Conservation (phyloP, 2,797 vertebrate genomes). For the Myotis myotis region DNA sequence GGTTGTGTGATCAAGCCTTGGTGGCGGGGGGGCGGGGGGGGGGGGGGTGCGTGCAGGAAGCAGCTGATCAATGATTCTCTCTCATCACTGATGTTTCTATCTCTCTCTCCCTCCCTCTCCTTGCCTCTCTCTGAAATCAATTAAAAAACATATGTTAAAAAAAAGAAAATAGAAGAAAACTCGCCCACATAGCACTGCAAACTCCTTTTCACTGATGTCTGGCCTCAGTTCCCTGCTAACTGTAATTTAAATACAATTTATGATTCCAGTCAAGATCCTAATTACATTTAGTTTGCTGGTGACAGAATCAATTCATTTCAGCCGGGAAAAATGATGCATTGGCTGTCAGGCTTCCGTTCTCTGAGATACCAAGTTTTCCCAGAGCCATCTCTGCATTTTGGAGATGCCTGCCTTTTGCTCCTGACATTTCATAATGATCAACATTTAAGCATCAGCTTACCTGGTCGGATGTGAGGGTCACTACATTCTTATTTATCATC, state of each 20-base stretch:
- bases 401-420: neutral
- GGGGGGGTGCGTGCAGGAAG: too few species aligned
- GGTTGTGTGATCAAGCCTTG: too few species aligned
- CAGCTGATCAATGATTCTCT: too few species aligned
- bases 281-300: conserved; percentile 81
- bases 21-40: too few species aligned
- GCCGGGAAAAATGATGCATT: conserved; percentile 74
- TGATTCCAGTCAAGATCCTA: conserved; percentile 77
- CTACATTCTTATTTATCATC: neutral
- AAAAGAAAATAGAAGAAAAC: neutral
- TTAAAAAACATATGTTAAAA: too few species aligned
- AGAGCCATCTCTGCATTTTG: conserved; percentile 11
- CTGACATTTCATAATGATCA: conserved; percentile 50
- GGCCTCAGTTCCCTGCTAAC: conserved; percentile 18
- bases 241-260: conserved; percentile 77
- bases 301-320: conserved; percentile 79
- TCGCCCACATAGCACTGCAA: neutral
- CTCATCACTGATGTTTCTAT: too few species aligned
- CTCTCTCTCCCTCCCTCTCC: too few species aligned
- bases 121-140: too few species aligned
- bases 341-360: conserved; percentile 64
- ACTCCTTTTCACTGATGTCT: neutral
- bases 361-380: conserved; percentile 36
- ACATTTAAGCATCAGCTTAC: neutral
- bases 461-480: neutral